Percentiles rank a stretch among this genome's conserved stretches.
Conservation (phyloP, 2,113 vertebrate genomes). For the Odontesthes bonariensis region DNA sequence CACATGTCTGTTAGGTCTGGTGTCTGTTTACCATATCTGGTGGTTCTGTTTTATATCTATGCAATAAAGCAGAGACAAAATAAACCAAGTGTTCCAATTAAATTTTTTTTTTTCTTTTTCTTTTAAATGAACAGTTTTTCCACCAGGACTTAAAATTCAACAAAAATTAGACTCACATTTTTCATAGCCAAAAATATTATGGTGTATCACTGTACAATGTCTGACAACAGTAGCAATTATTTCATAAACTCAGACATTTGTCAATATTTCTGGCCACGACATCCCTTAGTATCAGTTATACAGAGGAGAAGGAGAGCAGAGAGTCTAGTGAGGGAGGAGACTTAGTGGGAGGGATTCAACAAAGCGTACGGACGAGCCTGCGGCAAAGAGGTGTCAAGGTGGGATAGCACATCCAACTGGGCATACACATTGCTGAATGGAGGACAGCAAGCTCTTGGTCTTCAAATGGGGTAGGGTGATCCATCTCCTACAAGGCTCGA, state of each 20-base stretch:
- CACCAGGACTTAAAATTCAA: neutral
- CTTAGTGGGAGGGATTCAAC: conserved; percentile 27
- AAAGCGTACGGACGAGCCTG: conserved; percentile 54
- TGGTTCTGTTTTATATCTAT: too few species aligned
- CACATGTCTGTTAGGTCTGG: too few species aligned
- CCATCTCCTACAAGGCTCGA: conserved; percentile 1
- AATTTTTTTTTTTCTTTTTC: too few species aligned
- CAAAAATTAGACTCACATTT: neutral
- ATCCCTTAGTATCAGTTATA: conserved; percentile 24
- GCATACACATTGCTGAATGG: conserved; percentile 45
- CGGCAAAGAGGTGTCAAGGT: conserved; percentile 47
- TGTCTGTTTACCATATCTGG: too few species aligned
- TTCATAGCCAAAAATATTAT: neutral
- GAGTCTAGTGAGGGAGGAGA: conserved; percentile 9
- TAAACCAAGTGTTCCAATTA: too few species aligned
- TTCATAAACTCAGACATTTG: neutral
- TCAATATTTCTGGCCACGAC: conserved; percentile 13
- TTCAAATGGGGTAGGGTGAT: conserved; percentile 22
- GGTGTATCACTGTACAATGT: neutral
- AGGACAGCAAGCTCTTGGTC: conserved; percentile 39
- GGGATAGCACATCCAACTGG: conserved; percentile 47
- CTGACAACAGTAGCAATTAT: neutral
- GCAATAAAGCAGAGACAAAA: too few species aligned
- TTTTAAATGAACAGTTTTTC: neutral
- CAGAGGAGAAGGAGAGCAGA: conserved; percentile 2